phyloP scores from a whole-genome alignment of 2,888 invertebrate species.

The Polydrusus pterygomalis region DNA sequence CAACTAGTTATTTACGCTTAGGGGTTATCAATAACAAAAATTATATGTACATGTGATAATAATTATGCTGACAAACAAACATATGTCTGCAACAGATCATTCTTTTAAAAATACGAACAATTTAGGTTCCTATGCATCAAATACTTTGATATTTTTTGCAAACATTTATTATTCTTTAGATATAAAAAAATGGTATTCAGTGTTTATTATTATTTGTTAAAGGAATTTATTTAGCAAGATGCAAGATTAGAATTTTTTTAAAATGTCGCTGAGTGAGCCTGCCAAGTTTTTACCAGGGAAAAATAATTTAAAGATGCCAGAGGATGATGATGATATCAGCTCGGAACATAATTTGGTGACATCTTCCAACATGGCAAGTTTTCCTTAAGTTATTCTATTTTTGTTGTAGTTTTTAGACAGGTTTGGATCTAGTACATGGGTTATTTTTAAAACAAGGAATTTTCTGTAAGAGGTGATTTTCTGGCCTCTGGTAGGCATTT shows the following conservation, averaged over 20 bases:
- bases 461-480: too few relatives aligned
- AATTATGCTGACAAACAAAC: background rate
- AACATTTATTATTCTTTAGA: background rate
- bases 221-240: background rate
- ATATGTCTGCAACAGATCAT: constrained; percentile 1
- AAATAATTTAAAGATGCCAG: constrained; percentile 41
- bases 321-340: constrained; percentile 47
- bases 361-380: constrained; percentile 56
- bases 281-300: constrained; percentile 26
- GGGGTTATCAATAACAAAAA: constrained; percentile 29
- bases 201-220: background rate
- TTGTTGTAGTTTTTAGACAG: background rate
- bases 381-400: background rate
- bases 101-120: background rate
- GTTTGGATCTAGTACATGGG: too few relatives aligned
- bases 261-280: background rate
- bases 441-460: too few relatives aligned
- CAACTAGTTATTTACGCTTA: background rate
- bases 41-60: background rate
- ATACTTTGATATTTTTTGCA: background rate
- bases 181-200: background rate
- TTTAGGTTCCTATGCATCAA: background rate
- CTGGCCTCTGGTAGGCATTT: too few relatives aligned
- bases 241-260: background rate
- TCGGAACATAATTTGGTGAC: constrained; percentile 45